phyloP scores from a whole-genome alignment of 2,888 invertebrate genomes.

The Hoplodrina blanda region DNA sequence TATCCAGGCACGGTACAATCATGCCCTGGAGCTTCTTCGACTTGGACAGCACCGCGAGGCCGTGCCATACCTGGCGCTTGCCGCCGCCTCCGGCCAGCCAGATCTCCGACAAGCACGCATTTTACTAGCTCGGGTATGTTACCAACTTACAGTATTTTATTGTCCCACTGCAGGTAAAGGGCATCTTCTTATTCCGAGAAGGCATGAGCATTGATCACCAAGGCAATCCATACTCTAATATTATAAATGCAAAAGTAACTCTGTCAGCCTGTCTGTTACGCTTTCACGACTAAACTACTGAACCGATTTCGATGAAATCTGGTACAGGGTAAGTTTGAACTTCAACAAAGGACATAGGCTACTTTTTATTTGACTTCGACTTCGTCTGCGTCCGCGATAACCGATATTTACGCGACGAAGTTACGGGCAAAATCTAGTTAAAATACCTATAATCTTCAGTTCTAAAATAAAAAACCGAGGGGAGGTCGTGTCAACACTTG shows the following conservation, averaged over 20 bases:
- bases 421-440: neutral
- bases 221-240: neutral
- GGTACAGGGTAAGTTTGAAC: too few relatives aligned
- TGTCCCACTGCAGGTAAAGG: neutral
- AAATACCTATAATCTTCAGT: neutral
- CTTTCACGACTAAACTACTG: too few relatives aligned
- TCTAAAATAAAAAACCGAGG: neutral
- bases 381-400: too few relatives aligned
- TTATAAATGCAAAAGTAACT: too few relatives aligned
- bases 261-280: too few relatives aligned
- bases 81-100: conserved; percentile 68
- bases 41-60: conserved; percentile 71
- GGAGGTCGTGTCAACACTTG: neutral
- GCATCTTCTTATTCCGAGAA: too few relatives aligned
- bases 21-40: conserved; percentile 67
- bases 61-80: conserved; percentile 76
- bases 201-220: neutral
- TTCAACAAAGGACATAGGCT: too few relatives aligned
- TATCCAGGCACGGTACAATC: conserved; percentile 69
- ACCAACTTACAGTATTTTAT: neutral
- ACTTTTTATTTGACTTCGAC: too few relatives aligned
- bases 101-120: conserved; percentile 61
- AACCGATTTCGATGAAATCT: too few relatives aligned
- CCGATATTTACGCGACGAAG: too few relatives aligned
- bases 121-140: conserved; percentile 65